Base-by-base conservation (phyloP, 1,140 invertebrate species). In the Drosophila quadrilineata region DNA sequence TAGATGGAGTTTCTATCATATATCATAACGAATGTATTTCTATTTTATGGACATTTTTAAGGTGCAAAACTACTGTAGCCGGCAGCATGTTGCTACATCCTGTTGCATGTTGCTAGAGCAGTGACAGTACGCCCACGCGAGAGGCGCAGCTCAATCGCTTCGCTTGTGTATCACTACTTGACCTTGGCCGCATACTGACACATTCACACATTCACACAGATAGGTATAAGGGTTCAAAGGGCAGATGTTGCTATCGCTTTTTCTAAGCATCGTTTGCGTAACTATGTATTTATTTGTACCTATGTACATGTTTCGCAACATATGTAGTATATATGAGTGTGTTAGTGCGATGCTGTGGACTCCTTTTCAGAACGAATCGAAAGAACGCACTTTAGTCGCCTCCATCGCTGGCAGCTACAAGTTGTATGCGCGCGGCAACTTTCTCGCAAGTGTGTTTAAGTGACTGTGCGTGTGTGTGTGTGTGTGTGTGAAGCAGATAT, bases 121-220 rank as follows among this genome's bases (percentile, higher is more conserved):
- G 48, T 12, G 31, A 10, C 38, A 33, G 10, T 14, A 5, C 59
- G 50, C 58, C 65, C 59, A 62, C 65, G 65, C 58, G 58, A 54
- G 48, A 62, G 57, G n/a, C n/a, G n/a, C 45, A 28, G 28, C 40
- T 50, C n/a, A n/a, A n/a, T n/a, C n/a, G n/a, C n/a, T 40, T 28
- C 46, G 53, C 52, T 41, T 50, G 52, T n/a, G n/a, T n/a, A n/a
- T n/a, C 69, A 70, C 77, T 84, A 74, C 79, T 84, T 84, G 79
- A 84, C 79, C 79, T 84, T 84, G 79, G 70, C 26, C 70, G 77
- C 64, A 59, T 52, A 67, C 54, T 58, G n/a, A n/a, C n/a, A n/a
- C n/a, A n/a, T n/a, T n/a, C n/a, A n/a, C n/a, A n/a, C n/a, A n/a
- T n/a, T n/a, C n/a, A n/a, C n/a, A n/a, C n/a, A n/a, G n/a, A n/a